Percentiles rank a stretch among this genome's conserved stretches.
Evolutionary conservation across 2,113 vertebrate genomes (phyloP).

Genomic region (Irena cyanogastra): DNA sequence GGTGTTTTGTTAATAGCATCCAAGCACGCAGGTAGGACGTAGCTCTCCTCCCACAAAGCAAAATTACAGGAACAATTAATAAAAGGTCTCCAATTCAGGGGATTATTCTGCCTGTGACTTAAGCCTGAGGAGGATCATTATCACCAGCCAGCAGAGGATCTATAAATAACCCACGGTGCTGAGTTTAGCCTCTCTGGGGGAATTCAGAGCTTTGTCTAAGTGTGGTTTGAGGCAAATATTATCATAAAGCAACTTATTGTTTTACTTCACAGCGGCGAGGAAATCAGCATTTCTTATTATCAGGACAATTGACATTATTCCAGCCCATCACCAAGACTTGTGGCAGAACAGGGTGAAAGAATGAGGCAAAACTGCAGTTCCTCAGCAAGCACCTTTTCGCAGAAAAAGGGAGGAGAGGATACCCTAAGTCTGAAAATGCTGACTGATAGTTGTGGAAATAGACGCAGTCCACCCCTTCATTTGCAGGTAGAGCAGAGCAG

Average conservation of each 20-base stretch:
- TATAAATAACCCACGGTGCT: slow-evolving; percentile 28
- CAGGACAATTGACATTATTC: neutral
- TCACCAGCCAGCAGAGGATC: slow-evolving; percentile 21
- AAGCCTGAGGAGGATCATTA: slow-evolving; percentile 38
- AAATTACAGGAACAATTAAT: slow-evolving; percentile 12
- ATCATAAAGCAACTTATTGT: slow-evolving; percentile 29
- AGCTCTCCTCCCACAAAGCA: neutral
- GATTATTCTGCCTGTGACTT: slow-evolving; percentile 45
- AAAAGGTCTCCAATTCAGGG: slow-evolving; percentile 7
- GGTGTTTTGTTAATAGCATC: slow-evolving; percentile 5
- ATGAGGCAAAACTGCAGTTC: neutral
- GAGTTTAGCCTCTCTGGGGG: neutral
- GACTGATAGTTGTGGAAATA: neutral
- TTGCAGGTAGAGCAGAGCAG: neutral
- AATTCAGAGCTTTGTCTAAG: slow-evolving; percentile 15
- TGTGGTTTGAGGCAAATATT: slow-evolving; percentile 29
- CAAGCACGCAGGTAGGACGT: neutral
- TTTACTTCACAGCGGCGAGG: neutral
- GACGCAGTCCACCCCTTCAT: neutral
- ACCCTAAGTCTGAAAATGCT: neutral
- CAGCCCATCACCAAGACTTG: neutral
- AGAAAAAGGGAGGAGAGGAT: neutral
- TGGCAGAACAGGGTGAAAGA: neutral
- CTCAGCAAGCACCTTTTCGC: neutral
- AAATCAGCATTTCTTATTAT: slow-evolving; percentile 33